A percentile compares a stretch with the other conserved stretches of the same genome.
Conservation (phyloP, 2,797 vertebrate genomes). For the Zalophus californianus region DNA sequence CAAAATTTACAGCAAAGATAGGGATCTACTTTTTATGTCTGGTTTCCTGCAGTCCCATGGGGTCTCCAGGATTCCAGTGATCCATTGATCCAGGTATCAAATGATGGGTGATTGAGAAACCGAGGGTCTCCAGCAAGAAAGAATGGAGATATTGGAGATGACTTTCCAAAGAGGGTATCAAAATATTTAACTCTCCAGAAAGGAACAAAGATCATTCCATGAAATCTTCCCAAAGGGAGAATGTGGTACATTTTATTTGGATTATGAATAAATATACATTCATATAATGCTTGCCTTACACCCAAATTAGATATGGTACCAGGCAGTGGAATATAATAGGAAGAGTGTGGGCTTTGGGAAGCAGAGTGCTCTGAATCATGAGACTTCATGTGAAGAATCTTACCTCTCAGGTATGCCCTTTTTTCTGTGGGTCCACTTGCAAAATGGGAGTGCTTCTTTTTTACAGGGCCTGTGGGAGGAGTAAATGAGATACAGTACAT, state of each 20-base stretch:
- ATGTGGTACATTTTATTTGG: not conserved
- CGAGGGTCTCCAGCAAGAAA: not conserved
- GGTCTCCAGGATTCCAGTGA: not conserved
- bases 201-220: not conserved
- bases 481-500: accelerated
- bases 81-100: not conserved
- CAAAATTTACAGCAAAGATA: not conserved
- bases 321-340: not conserved
- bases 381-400: not conserved
- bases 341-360: not conserved
- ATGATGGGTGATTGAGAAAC: not conserved
- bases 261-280: not conserved
- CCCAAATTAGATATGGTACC: not conserved
- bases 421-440: not conserved
- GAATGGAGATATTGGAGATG: not conserved
- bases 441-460: not conserved
- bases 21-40: not conserved
- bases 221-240: not conserved
- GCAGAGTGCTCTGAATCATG: not conserved
- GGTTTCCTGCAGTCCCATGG: not conserved
- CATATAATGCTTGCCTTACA: not conserved
- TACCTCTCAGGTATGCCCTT: no score
- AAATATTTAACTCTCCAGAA: not conserved
- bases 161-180: not conserved
- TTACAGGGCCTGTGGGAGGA: not conserved